Base-by-base conservation (phyloP, 2,888 invertebrate genomes). In the Acleris literana region DNA sequence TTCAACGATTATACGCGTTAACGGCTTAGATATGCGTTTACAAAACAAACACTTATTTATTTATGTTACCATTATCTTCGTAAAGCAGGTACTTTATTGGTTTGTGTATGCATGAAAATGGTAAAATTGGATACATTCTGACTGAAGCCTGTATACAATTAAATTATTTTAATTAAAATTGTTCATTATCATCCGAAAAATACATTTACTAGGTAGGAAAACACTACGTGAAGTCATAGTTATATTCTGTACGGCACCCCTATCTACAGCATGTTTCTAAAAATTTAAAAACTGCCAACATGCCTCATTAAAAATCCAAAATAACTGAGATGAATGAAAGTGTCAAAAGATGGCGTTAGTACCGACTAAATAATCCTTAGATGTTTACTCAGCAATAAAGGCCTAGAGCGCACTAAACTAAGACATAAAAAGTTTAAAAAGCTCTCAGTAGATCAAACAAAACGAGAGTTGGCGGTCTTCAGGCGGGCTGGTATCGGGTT, bases 361-460 rank as follows among this genome's bases (percentile, higher is more conserved):
- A 55, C 60, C 51, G 60, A 81, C 80, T 77, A 78, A 58, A 84
- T 86, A 85, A 85, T 84, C 83, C 79, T 76, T 78, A 79, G 78
- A 84, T 91, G 90, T 92, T 92, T 90, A 88, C 80, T 80, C 86
- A 90, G 82, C 89, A 88, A 86, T 92, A 90, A 91, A 90, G 83
- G 85, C 86, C 84, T 87, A 87, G 87, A 88, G 79, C 82, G 81
- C 84, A 86, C 87, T 90, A 86, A 90, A 90, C 85, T 88, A 87
- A 87, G 87, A 86, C 88, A 92, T 92, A 90, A 92, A 92, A 92
- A 90, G 85, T 88, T 90, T 90, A 92, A 92, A 92, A 92, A 91
- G 90, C 92, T 90, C 91, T 89, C 88, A 86, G 91, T 92, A 92
- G 92, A 92, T 92, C 92, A 92, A 92, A 92, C 92, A 92, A 86